phyloP scores from a whole-genome alignment of 1,140 invertebrate species.

The Drosophila kanapiae region DNA sequence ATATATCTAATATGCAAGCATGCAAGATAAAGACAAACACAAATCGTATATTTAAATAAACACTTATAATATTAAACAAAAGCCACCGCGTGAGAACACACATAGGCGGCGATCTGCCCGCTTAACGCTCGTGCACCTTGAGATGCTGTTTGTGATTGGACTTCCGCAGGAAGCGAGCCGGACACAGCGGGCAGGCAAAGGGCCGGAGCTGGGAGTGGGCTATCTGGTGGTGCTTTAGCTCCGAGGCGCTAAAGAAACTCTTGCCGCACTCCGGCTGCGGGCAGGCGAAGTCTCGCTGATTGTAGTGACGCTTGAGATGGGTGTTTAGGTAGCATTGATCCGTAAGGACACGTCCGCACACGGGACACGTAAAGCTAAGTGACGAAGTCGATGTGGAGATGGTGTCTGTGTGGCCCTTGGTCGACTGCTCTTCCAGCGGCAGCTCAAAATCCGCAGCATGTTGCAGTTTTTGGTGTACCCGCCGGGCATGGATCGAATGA shows the following conservation, averaged over 20 bases:
- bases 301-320: slow-evolving; percentile 75
- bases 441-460: slow-evolving; percentile 23
- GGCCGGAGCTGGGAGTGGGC: slow-evolving; percentile 93
- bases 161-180: slow-evolving; percentile 92
- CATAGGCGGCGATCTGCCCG: slow-evolving; percentile 78
- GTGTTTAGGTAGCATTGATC: slow-evolving; percentile 75
- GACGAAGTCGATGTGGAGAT: slow-evolving; percentile 2
- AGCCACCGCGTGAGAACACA: not conserved
- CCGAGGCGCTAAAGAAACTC: slow-evolving; percentile 72
- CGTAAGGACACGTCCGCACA: slow-evolving; percentile 61
- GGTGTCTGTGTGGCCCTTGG: no score
- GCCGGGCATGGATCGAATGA: slow-evolving; percentile 72
- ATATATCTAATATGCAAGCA: slow-evolving; percentile 63
- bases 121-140: slow-evolving; percentile 91
- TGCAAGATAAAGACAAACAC: slow-evolving; percentile 58
- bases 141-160: slow-evolving; percentile 94
- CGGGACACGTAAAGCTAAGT: slow-evolving; percentile 65
- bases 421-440: not conserved
- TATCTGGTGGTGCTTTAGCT: slow-evolving; percentile 87
- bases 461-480: slow-evolving; percentile 62
- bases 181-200: slow-evolving; percentile 90
- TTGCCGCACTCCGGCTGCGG: slow-evolving; percentile 56
- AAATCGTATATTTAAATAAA: slow-evolving; percentile 63
- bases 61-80: slow-evolving; percentile 46
- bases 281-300: slow-evolving; percentile 63